Evolutionary conservation across 2,113 vertebrate species (phyloP).

Genomic region (Coregonus clupeaformis): DNA sequence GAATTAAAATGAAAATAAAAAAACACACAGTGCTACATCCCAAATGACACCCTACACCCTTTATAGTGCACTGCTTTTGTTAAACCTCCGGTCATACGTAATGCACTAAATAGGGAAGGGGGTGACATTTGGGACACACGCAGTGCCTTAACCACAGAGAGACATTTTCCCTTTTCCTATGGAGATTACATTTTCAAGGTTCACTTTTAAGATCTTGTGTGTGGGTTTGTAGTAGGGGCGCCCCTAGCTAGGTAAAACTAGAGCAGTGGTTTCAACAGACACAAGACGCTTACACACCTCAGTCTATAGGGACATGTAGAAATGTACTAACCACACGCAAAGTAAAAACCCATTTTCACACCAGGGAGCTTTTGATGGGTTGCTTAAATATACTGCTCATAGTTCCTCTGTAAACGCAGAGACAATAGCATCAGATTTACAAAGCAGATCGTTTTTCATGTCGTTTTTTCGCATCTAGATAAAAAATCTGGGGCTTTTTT

Average conservation of each 20-base stretch:
- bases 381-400: slow-evolving; percentile 59
- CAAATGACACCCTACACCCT: background rate
- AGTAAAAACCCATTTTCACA: slow-evolving; percentile 48
- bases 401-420: slow-evolving; percentile 12
- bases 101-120: too few species aligned
- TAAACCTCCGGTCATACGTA: background rate
- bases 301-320: slow-evolving; percentile 59
- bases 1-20: too few species aligned
- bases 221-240: slow-evolving; percentile 41
- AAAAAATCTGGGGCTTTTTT: too few species aligned
- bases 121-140: background rate
- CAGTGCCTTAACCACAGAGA: slow-evolving; percentile 18
- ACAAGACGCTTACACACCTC: slow-evolving; percentile 53
- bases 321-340: slow-evolving; percentile 57
- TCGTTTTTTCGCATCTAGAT: background rate
- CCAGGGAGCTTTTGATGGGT: slow-evolving; percentile 51
- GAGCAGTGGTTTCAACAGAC: slow-evolving; percentile 39
- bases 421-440: slow-evolving; percentile 10
- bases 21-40: too few species aligned
- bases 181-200: slow-evolving; percentile 2
- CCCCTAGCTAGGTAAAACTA: slow-evolving; percentile 37
- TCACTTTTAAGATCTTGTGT: slow-evolving; percentile 34
- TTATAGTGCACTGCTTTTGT: too few species aligned
- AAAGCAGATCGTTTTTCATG: background rate
- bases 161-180: background rate